Evolutionary conservation across 2,113 vertebrate species (phyloP).

Genomic region (Ascaphus truei): DNA sequence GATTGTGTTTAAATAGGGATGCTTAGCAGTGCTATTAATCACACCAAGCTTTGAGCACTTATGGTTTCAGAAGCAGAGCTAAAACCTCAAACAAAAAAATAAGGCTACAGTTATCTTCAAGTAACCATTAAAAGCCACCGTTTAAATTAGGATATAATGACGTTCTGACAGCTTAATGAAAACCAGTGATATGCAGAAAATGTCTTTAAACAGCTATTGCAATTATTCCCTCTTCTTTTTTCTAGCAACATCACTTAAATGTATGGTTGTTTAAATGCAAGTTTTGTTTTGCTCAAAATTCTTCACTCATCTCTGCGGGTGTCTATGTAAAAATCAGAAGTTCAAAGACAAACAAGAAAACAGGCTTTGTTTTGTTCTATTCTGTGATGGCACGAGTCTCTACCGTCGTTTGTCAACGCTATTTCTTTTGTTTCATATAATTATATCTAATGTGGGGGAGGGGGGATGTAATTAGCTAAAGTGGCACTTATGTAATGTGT

Average conservation of each 20-base stretch:
- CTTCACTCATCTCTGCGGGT: constrained; percentile 17
- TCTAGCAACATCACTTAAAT: neutral
- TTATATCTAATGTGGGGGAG: constrained; percentile 15
- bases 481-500: constrained; percentile 12
- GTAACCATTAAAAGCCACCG: constrained; percentile 22
- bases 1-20: constrained; percentile 47
- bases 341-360: neutral
- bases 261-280: constrained; percentile 25
- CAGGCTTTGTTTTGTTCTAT: neutral
- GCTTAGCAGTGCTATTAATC: constrained; percentile 51
- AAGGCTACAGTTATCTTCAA: constrained; percentile 25
- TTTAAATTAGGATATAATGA: constrained; percentile 39
- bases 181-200: constrained; percentile 4
- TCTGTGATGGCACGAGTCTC: neutral
- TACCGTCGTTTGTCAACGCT: neutral
- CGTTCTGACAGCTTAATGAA: constrained; percentile 45
- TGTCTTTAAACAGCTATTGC: constrained; percentile 24
- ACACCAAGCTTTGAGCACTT: constrained; percentile 34
- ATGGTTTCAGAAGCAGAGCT: neutral
- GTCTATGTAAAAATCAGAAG: neutral
- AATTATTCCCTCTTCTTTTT: constrained; percentile 11
- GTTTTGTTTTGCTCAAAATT: neutral
- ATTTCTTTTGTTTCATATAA: constrained; percentile 20
- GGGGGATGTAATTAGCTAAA: constrained; percentile 7
- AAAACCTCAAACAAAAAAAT: constrained; percentile 14